A percentile compares a stretch with the other conserved stretches of the same genome.
Conservation (phyloP, 2,888 invertebrate species). For the Dascillus cervinus region DNA sequence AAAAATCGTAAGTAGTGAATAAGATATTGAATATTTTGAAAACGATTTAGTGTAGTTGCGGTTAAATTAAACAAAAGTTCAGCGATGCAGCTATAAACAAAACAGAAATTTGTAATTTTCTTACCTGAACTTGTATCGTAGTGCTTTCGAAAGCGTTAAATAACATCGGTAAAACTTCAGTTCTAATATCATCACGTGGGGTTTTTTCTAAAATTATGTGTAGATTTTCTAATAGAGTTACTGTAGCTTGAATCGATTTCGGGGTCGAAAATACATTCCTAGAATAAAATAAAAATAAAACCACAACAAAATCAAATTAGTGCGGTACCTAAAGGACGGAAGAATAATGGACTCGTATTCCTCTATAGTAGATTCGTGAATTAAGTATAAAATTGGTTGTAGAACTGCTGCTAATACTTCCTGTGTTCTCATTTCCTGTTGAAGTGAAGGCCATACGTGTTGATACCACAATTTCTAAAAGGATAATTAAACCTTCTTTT, state of each 20-base stretch:
- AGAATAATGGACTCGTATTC: conserved; percentile 77
- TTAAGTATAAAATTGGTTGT: conserved; percentile 74
- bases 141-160: conserved; percentile 83
- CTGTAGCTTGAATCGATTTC: conserved; percentile 77
- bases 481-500: no score
- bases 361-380: conserved; percentile 67
- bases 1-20: no score
- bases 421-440: conserved; percentile 74
- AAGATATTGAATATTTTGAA: no score
- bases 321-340: conserved; percentile 69
- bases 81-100: no score
- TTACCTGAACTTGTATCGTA: conserved; percentile 84
- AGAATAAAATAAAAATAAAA: conserved; percentile 7
- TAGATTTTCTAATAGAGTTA: conserved; percentile 81
- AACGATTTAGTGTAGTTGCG: no score
- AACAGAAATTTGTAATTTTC: no score
- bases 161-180: conserved; percentile 78
- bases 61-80: no score
- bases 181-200: conserved; percentile 66
- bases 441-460: conserved; percentile 85
- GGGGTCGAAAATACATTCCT: conserved; percentile 69
- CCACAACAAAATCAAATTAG: conserved; percentile 3
- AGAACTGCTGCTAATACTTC: conserved; percentile 82
- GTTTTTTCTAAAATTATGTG: conserved; percentile 85
- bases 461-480: conserved; percentile 92